Conservation (phyloP, 2,113 vertebrate species). For the Nansenia antarctica region DNA sequence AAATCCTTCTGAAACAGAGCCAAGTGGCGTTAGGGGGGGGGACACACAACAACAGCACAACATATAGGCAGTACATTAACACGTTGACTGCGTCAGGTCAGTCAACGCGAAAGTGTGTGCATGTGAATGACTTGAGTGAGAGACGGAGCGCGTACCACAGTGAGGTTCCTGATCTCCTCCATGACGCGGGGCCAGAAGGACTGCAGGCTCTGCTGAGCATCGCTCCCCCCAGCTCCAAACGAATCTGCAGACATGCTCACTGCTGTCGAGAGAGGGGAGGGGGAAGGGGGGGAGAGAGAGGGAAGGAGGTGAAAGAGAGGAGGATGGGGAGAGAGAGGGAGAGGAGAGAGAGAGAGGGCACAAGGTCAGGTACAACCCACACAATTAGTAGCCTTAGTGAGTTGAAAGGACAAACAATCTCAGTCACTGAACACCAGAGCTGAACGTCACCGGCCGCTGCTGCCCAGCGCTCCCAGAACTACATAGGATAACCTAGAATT, state of each 20-base stretch:
- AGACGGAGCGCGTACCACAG: conserved; percentile 79
- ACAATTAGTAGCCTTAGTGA: too few relatives aligned
- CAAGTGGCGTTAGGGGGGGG: conserved; percentile 15
- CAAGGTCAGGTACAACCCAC: neutral
- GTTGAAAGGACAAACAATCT: neutral
- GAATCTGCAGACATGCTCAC: conserved; percentile 90
- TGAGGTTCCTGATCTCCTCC: conserved; percentile 97
- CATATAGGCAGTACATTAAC: too few relatives aligned
- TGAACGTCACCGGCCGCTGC: neutral
- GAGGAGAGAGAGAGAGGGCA: neutral
- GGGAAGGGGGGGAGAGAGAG: neutral
- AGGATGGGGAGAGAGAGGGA: neutral
- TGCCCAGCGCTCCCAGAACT: conserved; percentile 32
- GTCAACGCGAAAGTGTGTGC: too few relatives aligned
- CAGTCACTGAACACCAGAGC: neutral
- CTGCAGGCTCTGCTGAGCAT: conserved; percentile 96
- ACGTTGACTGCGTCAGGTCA: too few relatives aligned
- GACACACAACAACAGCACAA: too few relatives aligned
- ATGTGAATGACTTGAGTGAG: neutral
- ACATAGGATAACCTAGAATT: conserved; percentile 46
- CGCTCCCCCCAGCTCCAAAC: conserved; percentile 85
- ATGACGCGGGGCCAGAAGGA: conserved; percentile 98
- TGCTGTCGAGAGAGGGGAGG: conserved; percentile 43
- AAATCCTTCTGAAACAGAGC: conserved; percentile 92
- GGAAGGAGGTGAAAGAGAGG: neutral